Evolutionary conservation across 2,888 invertebrate genomes (phyloP), one percentile per base, ranked within the genome.

Genomic region (Scaeva pyrastri): DNA sequence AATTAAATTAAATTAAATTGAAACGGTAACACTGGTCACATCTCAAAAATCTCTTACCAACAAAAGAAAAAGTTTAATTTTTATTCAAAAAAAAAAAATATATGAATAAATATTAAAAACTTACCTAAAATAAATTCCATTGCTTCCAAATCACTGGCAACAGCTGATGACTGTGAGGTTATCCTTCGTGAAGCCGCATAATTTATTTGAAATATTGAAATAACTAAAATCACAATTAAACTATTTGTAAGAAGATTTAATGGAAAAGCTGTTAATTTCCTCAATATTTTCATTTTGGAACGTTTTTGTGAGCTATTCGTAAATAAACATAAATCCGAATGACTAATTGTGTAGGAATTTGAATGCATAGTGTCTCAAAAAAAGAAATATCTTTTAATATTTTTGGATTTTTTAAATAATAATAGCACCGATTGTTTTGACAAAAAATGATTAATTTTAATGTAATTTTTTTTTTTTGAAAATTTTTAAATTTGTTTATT

Each of bases 151-250:
- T 74, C 78, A 3, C 23, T 56, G 12, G 68, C 26, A 58, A 11
- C 58, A 19, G 66, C 16, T n/a, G 74, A 23, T 36, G 79, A 55
- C 14, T 62, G 64, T 4, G 76, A 73, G 26, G 72, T 12, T 68
- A 77, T 62, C 36, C 50, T 85, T 43, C 80, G 60, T n/a, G 85
- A 62, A 56, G 80, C 73, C 60, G 58, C 85, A 73, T 62, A 73
- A 73, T 85, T 80, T 55, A 81, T 77, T 41, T 85, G 85, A 73
- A 85, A 76, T 73, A 85, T 77, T 73, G 81, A 80, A 81, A 85
- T 58, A 5, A 73, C 73, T 70, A 81, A 68, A 41, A 64, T 73
- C 70, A 80, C 73, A 52, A 85, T 41, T 56, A 85, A 39, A 16
- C 50, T 68, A 60, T 85, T 80, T 68, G 62, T 73, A 73, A 85